Evolutionary conservation across 2,888 invertebrate species (phyloP).

Genomic region (Nasonovia ribisnigri): DNA sequence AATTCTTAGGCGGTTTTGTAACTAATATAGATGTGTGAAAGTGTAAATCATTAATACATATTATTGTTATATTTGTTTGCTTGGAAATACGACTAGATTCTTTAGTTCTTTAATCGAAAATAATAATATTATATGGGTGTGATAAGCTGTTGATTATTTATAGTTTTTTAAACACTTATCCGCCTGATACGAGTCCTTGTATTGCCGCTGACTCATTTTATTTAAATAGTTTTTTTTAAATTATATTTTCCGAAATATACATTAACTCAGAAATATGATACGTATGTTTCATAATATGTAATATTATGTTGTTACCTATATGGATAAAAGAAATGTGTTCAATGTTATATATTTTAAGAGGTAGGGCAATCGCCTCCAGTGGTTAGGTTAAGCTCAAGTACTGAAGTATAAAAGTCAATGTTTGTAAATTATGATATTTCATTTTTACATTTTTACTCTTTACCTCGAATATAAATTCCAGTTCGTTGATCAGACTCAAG

Average conservation of each 20-base stretch:
- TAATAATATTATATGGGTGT: conserved; percentile 16
- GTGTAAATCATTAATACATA: neutral
- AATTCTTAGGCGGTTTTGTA: neutral
- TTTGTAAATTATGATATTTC: conserved; percentile 20
- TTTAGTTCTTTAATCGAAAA: conserved; percentile 20
- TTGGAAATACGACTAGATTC: neutral
- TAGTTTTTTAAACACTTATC: conserved; percentile 13
- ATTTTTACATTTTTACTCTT: conserved; percentile 8
- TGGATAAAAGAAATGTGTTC: neutral
- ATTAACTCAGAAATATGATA: conserved; percentile 23
- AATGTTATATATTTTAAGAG: conserved; percentile 27
- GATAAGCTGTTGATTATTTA: conserved; percentile 23
- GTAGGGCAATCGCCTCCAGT: neutral
- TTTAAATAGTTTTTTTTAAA: conserved; percentile 20
- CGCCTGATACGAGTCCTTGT: conserved; percentile 9
- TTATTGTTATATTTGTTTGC: neutral
- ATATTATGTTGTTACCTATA: neutral
- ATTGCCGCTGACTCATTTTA: conserved; percentile 31
- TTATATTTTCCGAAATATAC: conserved; percentile 18
- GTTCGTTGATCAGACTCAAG: neutral
- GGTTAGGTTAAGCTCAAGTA: neutral
- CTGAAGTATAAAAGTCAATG: conserved; percentile 18
- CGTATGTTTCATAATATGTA: neutral
- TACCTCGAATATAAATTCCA: neutral
- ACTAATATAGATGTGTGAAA: neutral